Evolutionary conservation across 30 jellyfish, hydroid and myxozoan genomes (phyloP).

Genomic region (Pelagia noctiluca): DNA sequence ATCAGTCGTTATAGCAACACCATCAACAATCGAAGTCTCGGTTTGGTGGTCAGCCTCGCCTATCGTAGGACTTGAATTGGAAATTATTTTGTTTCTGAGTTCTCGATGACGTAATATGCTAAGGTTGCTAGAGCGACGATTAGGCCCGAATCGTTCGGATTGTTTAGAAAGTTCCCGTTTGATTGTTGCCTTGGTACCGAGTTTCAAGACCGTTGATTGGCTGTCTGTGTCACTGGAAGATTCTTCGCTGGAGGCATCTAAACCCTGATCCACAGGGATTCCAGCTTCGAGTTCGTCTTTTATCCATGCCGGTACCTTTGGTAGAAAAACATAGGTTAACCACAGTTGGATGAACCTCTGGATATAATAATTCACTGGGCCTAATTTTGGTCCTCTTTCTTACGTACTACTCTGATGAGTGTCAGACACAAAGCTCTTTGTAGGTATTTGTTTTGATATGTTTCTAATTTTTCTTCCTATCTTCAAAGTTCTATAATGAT

Average conservation of each 20-base stretch:
- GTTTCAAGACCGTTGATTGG: conserved; percentile 7
- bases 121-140: conserved; percentile 63
- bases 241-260: conserved; percentile 50
- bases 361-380: too few species aligned
- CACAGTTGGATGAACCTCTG: too few species aligned
- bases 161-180: conserved; percentile 35
- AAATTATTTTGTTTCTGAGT: conserved; percentile 14
- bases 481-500: too few species aligned
- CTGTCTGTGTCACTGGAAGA: conserved; percentile 66
- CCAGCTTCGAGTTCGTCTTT: conserved; percentile 79
- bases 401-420: too few species aligned
- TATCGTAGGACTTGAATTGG: conserved; percentile 10
- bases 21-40: conserved; percentile 71
- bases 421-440: too few species aligned
- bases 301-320: conserved; percentile 89
- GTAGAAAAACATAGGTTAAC: too few species aligned
- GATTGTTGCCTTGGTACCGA: conserved; percentile 27
- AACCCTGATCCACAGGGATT: conserved; percentile 69
- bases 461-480: too few species aligned
- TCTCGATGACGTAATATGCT: conserved; percentile 49
- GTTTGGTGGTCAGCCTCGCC: too few species aligned
- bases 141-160: background rate
- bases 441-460: too few species aligned
- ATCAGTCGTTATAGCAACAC: conserved; percentile 69
- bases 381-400: too few species aligned